Evolutionary conservation across 1,140 invertebrate genomes (phyloP), one percentile per base, ranked within the genome.

Genomic region (Megalopta genalis): DNA sequence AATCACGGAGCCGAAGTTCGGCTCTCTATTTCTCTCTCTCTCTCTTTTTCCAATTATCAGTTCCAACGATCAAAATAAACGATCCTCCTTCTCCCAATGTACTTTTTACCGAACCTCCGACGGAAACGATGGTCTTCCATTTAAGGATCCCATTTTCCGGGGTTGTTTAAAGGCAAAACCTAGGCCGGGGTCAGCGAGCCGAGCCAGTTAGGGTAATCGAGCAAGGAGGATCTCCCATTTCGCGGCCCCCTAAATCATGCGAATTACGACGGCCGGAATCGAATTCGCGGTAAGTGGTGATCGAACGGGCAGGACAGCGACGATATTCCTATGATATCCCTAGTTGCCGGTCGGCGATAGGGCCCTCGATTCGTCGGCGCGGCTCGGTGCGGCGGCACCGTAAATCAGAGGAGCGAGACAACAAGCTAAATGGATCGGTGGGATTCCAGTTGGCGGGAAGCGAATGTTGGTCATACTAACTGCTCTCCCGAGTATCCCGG

Each of bases 321-420:
- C 27, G 23, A 77, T 77, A 75, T 67, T 42, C 59, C 23, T n/a
- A 18, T 57, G 10, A 37, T 67, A 39, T 62, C 52, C 52, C 9
- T 18, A 14, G 76, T 25, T 57, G 52, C 14, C 68, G 39, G n/a
- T 46, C 49, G 16, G 7, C 42, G n/a, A 79, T 62, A 65, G 37
- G 18, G 25, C 4, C 32, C 32, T 32, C 32, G 32, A 32, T 32
- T 32, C 32, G 32, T 32, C 32, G 32, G 32, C 32, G 32, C 32
- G 32, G 32, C 32, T 32, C 32, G 57, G 46, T 39, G n/a, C 25
- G 21, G 32, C 32, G n/a, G 25, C 9, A 63, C 32, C 66, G 57
- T 85, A 82, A 85, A 81, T 85, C 82, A 84, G 18, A 54, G 65
- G 14, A 21, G 57, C 32, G 67, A 72, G 67, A 80, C 60, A 68